Base-by-base conservation (phyloP, 2,888 invertebrate species). In the Abrostola triplasia region DNA sequence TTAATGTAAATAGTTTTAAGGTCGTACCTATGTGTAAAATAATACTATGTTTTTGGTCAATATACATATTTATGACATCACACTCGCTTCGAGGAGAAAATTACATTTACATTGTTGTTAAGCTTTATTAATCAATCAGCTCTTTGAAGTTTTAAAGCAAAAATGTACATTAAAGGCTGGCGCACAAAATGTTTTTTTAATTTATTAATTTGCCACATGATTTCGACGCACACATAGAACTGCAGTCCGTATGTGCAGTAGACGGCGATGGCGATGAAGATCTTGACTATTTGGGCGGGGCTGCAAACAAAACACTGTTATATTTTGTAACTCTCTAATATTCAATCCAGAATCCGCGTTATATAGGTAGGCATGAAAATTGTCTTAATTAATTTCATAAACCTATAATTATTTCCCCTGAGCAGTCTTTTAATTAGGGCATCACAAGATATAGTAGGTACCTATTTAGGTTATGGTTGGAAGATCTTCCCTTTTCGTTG, bases 181-280 rank as follows among this genome's bases (percentile, higher is more conserved):
- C 49, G 64, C 61, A 44, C 24, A 64, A 36, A n/a, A n/a, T n/a
- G n/a, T n/a, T n/a, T n/a, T n/a, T n/a, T n/a, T n/a, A n/a, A n/a
- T n/a, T n/a, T n/a, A n/a, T n/a, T n/a, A n/a, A n/a, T n/a, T n/a
- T n/a, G n/a, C 98, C 98, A 99, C 70, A 97, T 97, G 76, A 99
- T 98, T 84, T 98, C 98, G 62, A 99, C 95, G 88, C 99, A 99
- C 12, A 99, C 99, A 93, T 97, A 99, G 92, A 99, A 99, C 92
- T 99, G 99, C 12, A 99, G 96, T 6, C 98, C 98, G 88, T 99
- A 99, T 0, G 99, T 98, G 90, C 98, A 97, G 91, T 97, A 98
- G 0, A 99, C 98, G 8, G 99, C 98, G 51, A 98, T 87, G 5
- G 97, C 98, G 84, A 99, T 98, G 66, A 98, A 94, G 64, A 99